These are phyloP conservation scores for Hiodon tergisus DNA, from an alignment of 2,113 vertebrate genomes.

Conservation along the genomic window DNA sequence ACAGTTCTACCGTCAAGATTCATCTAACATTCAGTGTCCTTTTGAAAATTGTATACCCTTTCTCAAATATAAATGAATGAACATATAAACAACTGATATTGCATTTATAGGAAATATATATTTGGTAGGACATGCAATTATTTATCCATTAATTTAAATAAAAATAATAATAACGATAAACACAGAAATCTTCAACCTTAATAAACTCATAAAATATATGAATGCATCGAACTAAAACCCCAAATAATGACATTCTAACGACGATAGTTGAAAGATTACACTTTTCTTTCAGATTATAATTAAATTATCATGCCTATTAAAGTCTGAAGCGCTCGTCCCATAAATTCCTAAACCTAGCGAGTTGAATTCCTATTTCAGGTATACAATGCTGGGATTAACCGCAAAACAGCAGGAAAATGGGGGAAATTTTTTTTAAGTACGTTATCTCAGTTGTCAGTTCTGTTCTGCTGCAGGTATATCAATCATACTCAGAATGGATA, in stretches of 20 bases:
- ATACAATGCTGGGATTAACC: neutral
- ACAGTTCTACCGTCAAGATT: neutral
- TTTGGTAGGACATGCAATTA: neutral
- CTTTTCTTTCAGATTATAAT: too few relatives aligned
- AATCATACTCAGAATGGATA: slow-evolving; percentile 78
- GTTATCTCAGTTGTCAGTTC: slow-evolving; percentile 77
- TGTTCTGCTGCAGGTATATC: slow-evolving; percentile 75
- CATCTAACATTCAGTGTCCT: neutral
- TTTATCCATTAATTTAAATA: neutral
- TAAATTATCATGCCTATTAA: too few relatives aligned
- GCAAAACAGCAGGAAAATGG: neutral
- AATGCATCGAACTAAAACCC: neutral
- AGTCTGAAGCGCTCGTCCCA: too few relatives aligned
- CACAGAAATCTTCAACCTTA: too few relatives aligned
- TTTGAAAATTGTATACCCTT: neutral
- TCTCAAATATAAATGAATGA: neutral
- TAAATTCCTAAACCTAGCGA: too few relatives aligned
- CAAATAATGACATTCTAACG: neutral
- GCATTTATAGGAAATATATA: neutral
- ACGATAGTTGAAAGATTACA: too few relatives aligned
- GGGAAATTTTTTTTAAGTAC: too few relatives aligned
- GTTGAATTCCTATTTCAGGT: neutral
- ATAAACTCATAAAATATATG: too few relatives aligned
- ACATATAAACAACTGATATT: neutral
- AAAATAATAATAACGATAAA: neutral